Evolutionary conservation across 2,113 vertebrate genomes (phyloP).

Genomic region (Melanerpes aurifrons): DNA sequence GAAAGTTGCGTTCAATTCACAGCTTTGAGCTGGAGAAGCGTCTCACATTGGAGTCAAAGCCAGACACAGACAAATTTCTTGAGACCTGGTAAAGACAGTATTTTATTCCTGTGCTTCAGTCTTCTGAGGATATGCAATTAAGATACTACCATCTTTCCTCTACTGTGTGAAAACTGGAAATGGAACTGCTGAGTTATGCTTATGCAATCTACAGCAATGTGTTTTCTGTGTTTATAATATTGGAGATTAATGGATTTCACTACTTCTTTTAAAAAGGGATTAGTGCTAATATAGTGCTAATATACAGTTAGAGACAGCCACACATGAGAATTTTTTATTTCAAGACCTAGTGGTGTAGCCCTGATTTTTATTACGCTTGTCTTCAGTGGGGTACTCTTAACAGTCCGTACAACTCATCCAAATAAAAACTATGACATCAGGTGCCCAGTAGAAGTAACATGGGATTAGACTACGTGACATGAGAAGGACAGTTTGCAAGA

Average conservation of each 20-base stretch:
- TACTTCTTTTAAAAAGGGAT: not conserved
- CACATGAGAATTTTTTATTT: not conserved
- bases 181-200: not conserved
- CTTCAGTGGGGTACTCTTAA: not conserved
- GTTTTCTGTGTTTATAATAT: not conserved
- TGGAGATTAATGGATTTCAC: not conserved
- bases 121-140: not conserved
- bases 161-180: not conserved
- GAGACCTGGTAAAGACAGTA: conserved; percentile 85
- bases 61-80: conserved; percentile 88
- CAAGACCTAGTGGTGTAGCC: not conserved
- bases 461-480: not conserved
- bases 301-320: not conserved
- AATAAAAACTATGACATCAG: not conserved
- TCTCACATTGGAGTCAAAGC: conserved; percentile 88
- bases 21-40: conserved; percentile 95
- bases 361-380: not conserved
- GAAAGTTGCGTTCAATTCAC: conserved; percentile 93
- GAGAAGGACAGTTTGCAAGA: not conserved
- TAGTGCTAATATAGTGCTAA: not conserved
- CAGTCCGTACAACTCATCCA: not conserved
- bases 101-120: not conserved
- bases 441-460: not conserved
- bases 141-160: not conserved
- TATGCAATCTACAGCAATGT: not conserved